Base-by-base conservation (phyloP, 2,888 invertebrate genomes). In the Mimas tiliae region DNA sequence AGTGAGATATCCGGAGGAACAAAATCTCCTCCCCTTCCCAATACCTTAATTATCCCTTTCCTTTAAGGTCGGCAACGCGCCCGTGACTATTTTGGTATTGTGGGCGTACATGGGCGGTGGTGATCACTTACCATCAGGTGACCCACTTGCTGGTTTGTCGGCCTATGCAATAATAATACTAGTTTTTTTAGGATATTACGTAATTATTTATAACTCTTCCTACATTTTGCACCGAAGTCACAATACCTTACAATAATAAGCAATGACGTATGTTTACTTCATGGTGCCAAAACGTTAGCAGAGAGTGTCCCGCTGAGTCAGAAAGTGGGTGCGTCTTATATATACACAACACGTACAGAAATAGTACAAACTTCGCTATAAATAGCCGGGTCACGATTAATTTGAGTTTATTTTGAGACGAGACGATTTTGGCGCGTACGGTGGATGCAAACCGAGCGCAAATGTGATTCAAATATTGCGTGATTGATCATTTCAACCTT, bases 381-480 rank as follows among this genome's bases (percentile, higher is more conserved):
- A 62, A 67, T 67, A 67, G 47, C 47, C 14, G 50, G 27, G 16
- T 34, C 52, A 53, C 51, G 53, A 65, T 67, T 67, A 67, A 65
- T 67, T 65, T 27, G 16, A 62, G 47, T 33, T 53, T 67, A 67
- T 67, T 65, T 67, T 62, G 53, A 67, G 34, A 14, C 12, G 34
- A 53, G 53, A 53, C 62, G 38, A 65, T 63, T 48, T 63, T 63
- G 38, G 53, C 48, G 48, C 38, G 52, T 34, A 21, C 16, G 42
- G 53, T 34, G 53, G 14, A 64, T 33, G 47, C 53, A 34, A 27
- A 53, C 53, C 19, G 65, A 58, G 55, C 19, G 65, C 47, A 34
- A 47, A 48, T 14, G 14, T 12, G 34, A 58, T 48, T 27, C n/a
- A 48, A 34, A 33, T 47, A 34, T 8, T 16, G 48, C 48, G 33